These are phyloP conservation scores for Argyresthia goedartella DNA, from an alignment of 2,888 invertebrate genomes.

Conservation along the genomic window DNA sequence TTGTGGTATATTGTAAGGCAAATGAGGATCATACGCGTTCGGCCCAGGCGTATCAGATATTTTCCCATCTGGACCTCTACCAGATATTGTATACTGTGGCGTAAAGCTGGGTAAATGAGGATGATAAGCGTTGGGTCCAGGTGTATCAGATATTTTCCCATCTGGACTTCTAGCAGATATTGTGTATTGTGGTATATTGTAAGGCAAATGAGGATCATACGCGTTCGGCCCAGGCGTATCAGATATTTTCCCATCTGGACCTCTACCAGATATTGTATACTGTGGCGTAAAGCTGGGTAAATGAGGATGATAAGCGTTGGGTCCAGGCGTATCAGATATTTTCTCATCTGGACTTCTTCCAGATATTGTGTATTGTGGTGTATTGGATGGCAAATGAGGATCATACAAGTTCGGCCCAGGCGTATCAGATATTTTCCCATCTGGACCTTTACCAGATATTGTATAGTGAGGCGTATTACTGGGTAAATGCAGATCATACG, in stretches of 20 bases:
- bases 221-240: slow-evolving; percentile 73
- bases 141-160: slow-evolving; percentile 48
- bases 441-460: slow-evolving; percentile 68
- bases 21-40: slow-evolving; percentile 72
- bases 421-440: slow-evolving; percentile 60
- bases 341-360: slow-evolving; percentile 71
- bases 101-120: slow-evolving; percentile 70
- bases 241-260: slow-evolving; percentile 55
- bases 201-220: slow-evolving; percentile 53
- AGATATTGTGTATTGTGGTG: slow-evolving; percentile 79
- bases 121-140: slow-evolving; percentile 72
- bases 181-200: slow-evolving; percentile 61
- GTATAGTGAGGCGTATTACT: slow-evolving; percentile 66
- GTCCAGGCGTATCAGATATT: slow-evolving; percentile 70
- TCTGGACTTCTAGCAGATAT: slow-evolving; percentile 73
- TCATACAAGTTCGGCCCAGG: slow-evolving; percentile 78
- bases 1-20: slow-evolving; percentile 60
- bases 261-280: slow-evolving; percentile 67
- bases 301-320: slow-evolving; percentile 68
- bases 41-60: slow-evolving; percentile 73
- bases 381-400: slow-evolving; percentile 63
- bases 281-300: slow-evolving; percentile 54
- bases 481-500: slow-evolving; percentile 66
- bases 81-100: slow-evolving; percentile 72
- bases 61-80: slow-evolving; percentile 61